Percentiles rank a stretch among this genome's conserved stretches.
Evolutionary conservation across 1,140 invertebrate species (phyloP).

Genomic region (Drosophila tani): DNA sequence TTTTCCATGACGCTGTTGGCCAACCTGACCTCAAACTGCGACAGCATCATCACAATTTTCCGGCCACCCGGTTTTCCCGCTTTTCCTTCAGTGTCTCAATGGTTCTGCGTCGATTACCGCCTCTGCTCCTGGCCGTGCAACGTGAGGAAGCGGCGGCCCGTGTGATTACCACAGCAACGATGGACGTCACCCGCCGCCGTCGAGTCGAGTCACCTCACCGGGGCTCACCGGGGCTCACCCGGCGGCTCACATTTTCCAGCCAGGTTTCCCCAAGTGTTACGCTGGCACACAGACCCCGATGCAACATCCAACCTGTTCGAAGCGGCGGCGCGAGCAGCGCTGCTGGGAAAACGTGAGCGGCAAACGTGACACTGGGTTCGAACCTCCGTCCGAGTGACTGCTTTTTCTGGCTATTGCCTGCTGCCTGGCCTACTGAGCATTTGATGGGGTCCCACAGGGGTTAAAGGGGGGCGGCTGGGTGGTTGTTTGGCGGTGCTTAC

Average conservation of each 20-base stretch:
- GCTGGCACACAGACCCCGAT: constrained; percentile 46
- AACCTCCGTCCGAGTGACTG: constrained; percentile 47
- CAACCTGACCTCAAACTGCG: constrained; percentile 59
- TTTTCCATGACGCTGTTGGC: constrained; percentile 41
- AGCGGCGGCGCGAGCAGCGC: constrained; percentile 34
- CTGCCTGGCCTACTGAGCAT: constrained; percentile 65
- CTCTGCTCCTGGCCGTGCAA: constrained; percentile 50
- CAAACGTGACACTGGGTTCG: constrained; percentile 77
- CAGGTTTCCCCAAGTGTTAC: constrained; percentile 50
- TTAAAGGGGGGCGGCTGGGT: neutral
- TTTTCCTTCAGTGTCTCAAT: neutral
- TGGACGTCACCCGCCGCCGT: constrained; percentile 40
- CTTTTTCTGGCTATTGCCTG: constrained; percentile 6
- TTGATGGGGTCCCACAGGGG: constrained; percentile 26
- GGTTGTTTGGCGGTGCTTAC: constrained; percentile 25
- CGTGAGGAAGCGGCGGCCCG: constrained; percentile 61
- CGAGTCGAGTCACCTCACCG: constrained; percentile 6
- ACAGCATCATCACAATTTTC: constrained; percentile 25
- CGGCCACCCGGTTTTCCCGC: constrained; percentile 28
- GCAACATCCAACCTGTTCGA: constrained; percentile 70
- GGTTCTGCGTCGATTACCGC: constrained; percentile 1
- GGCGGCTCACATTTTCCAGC: constrained; percentile 7
- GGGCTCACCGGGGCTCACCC: neutral
- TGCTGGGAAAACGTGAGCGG: constrained; percentile 73
- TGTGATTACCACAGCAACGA: constrained; percentile 60